Percentiles rank a stretch among this genome's conserved stretches.
phyloP scores from a whole-genome alignment of 2,113 vertebrate species.

The Actenoides lindsayi region DNA sequence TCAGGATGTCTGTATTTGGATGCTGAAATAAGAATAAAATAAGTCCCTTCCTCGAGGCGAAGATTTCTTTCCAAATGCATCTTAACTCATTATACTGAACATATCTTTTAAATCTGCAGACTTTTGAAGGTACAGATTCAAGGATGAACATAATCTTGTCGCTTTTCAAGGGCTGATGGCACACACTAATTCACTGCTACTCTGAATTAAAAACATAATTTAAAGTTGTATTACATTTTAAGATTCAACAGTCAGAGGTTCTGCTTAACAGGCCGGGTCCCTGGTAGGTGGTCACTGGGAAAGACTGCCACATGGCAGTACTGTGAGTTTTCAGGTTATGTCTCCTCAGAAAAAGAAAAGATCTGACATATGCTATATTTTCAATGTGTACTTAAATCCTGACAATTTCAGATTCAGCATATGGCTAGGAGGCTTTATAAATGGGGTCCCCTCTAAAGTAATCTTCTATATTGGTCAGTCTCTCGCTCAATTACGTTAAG shows the following conservation, averaged over 20 bases:
- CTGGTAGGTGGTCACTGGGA: neutral
- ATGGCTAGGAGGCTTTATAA: neutral
- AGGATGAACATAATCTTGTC: neutral
- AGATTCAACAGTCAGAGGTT: neutral
- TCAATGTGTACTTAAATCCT: neutral
- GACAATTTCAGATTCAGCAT: neutral
- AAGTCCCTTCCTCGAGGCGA: neutral
- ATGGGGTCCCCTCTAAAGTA: neutral
- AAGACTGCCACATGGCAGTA: neutral
- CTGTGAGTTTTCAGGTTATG: neutral
- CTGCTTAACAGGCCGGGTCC: neutral
- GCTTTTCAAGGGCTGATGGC: neutral
- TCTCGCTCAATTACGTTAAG: neutral
- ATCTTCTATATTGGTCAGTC: neutral
- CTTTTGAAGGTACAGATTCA: neutral
- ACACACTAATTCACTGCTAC: neutral
- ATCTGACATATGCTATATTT: neutral
- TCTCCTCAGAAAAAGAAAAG: neutral
- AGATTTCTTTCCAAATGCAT: neutral
- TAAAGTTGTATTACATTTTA: neutral
- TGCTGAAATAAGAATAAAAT: slow-evolving; percentile 59
- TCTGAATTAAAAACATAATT: neutral
- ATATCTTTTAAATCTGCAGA: neutral
- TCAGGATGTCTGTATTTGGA: neutral
- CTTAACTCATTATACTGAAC: neutral